Evolutionary conservation across 2,797 vertebrate species (phyloP).

Genomic region (Pygocentrus nattereri): DNA sequence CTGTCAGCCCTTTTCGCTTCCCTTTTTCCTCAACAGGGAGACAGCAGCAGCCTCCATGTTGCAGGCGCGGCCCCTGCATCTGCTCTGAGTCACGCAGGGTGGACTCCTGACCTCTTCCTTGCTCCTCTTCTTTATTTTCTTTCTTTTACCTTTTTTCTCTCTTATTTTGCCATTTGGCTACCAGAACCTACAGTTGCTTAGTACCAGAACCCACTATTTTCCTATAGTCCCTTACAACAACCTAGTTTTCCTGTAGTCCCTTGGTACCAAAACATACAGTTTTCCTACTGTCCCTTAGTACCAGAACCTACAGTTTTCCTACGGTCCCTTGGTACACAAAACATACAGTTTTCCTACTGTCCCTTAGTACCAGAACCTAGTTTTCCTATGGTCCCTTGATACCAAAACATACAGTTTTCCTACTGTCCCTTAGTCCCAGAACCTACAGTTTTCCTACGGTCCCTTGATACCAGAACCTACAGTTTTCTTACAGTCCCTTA

Average conservation of each 20-base stretch:
- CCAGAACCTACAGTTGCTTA: background rate
- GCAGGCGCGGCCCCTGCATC: constrained; percentile 50
- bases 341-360: too few species aligned
- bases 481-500: background rate
- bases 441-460: background rate
- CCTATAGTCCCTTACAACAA: background rate
- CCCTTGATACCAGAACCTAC: background rate
- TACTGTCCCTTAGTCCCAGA: background rate
- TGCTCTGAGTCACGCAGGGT: constrained; percentile 60
- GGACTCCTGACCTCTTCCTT: constrained; percentile 48
- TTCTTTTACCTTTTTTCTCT: background rate
- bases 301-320: background rate
- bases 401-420: too few species aligned
- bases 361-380: too few species aligned
- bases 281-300: background rate
- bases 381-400: too few species aligned
- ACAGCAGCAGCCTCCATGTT: constrained; percentile 31
- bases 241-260: background rate
- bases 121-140: background rate
- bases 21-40: constrained; percentile 52
- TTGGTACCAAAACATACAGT: background rate
- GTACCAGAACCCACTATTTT: background rate
- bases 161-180: background rate
- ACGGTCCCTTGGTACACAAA: background rate
- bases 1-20: constrained; percentile 64